These are phyloP conservation scores for Sinotaia quadrata DNA, from an alignment of 2,888 invertebrate genomes.

Conservation along the genomic window DNA sequence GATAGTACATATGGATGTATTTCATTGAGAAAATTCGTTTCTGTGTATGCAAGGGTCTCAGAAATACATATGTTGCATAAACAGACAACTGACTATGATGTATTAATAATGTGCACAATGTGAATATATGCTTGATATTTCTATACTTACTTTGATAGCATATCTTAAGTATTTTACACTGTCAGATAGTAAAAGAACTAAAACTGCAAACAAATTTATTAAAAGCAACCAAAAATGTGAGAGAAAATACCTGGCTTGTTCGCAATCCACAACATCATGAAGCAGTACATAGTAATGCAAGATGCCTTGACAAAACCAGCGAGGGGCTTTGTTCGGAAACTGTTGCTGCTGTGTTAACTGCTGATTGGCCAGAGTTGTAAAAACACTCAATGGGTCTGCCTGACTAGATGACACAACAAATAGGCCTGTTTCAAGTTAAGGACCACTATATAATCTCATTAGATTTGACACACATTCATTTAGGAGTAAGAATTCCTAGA, in stretches of 20 bases:
- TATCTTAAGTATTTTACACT: too few species aligned
- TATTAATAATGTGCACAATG: too few species aligned
- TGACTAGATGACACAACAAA: constrained; percentile 76
- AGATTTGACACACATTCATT: neutral
- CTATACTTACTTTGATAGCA: too few species aligned
- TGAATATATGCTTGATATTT: too few species aligned
- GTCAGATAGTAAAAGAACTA: neutral
- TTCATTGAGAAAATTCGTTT: too few species aligned
- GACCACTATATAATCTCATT: neutral
- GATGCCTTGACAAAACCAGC: constrained; percentile 80
- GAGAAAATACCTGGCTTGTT: constrained; percentile 85
- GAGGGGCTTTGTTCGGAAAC: constrained; percentile 68
- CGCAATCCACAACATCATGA: constrained; percentile 82
- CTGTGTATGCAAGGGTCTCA: too few species aligned
- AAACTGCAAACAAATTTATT: too few species aligned
- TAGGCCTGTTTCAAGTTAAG: constrained; percentile 68
- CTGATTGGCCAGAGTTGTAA: constrained; percentile 83
- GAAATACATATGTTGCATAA: too few species aligned
- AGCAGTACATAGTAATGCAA: constrained; percentile 88
- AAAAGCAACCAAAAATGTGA: too few species aligned
- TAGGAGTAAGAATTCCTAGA: neutral
- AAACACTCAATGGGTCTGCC: constrained; percentile 82
- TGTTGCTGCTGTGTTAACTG: constrained; percentile 79
- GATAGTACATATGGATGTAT: too few species aligned
- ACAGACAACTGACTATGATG: too few species aligned